Conservation (phyloP, 1,140 invertebrate genomes). For the Ruditapes philippinarum region DNA sequence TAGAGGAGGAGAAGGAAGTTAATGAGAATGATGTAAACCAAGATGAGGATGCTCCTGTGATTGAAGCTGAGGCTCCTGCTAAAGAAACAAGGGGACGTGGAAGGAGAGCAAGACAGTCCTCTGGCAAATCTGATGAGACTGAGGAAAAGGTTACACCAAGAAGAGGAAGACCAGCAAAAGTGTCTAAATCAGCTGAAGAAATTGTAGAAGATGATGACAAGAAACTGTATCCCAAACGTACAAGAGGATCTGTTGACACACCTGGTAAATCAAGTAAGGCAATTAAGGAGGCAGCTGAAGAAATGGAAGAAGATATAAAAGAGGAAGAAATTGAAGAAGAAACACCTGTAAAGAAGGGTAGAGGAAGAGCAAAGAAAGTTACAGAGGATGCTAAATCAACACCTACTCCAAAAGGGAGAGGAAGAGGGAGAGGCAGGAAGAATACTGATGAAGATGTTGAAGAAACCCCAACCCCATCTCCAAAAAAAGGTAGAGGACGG, state of each 20-base stretch:
- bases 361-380: slow-evolving; percentile 62
- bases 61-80: slow-evolving; percentile 43
- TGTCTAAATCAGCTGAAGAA: slow-evolving; percentile 44
- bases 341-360: slow-evolving; percentile 50
- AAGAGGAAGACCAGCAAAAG: slow-evolving; percentile 56
- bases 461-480: slow-evolving; percentile 28
- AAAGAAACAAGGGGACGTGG: slow-evolving; percentile 38
- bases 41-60: slow-evolving; percentile 54
- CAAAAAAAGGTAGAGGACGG: slow-evolving; percentile 34
- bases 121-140: slow-evolving; percentile 48
- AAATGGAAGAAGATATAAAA: slow-evolving; percentile 67
- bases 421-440: slow-evolving; percentile 37
- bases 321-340: slow-evolving; percentile 63
- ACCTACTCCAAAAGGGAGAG: slow-evolving; percentile 48
- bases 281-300: slow-evolving; percentile 56
- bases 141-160: slow-evolving; percentile 56
- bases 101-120: slow-evolving; percentile 45
- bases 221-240: slow-evolving; percentile 36
- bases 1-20: slow-evolving; percentile 53
- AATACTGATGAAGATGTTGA: slow-evolving; percentile 55
- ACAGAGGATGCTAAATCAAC: slow-evolving; percentile 41
- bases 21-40: slow-evolving; percentile 29
- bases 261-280: slow-evolving; percentile 47
- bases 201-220: slow-evolving; percentile 40
- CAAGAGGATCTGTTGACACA: neutral